phyloP scores from a whole-genome alignment of 2,113 vertebrate species.

The Cephalopterus ornatus region DNA sequence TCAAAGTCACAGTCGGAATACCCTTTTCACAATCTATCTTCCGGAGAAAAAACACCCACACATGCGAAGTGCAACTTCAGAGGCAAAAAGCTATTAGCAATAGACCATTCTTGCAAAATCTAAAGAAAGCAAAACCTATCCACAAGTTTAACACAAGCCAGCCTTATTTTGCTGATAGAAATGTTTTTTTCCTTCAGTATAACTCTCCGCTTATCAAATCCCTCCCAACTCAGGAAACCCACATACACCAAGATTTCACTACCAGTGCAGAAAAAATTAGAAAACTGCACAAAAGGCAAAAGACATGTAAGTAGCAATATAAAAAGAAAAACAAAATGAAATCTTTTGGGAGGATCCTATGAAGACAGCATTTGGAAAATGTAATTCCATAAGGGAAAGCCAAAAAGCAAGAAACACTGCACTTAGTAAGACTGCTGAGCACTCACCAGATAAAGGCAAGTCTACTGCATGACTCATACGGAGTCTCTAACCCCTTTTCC shows the following conservation, averaged over 20 bases:
- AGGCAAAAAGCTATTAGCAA: neutral
- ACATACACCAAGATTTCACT: constrained; percentile 3
- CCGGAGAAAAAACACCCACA: neutral
- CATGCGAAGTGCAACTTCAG: neutral
- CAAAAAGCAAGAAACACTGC: neutral
- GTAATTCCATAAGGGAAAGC: neutral
- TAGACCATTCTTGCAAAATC: neutral
- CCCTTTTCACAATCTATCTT: neutral
- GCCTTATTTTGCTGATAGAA: neutral
- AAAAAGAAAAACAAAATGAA: neutral
- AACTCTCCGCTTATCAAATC: neutral
- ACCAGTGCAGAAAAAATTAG: neutral
- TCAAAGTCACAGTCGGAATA: neutral
- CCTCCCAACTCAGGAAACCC: constrained; percentile 6
- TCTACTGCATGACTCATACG: neutral
- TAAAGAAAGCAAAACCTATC: neutral
- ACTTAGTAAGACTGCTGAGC: neutral
- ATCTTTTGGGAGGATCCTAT: neutral
- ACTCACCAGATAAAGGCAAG: neutral
- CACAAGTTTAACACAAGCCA: neutral
- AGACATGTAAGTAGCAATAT: neutral
- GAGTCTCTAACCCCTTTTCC: neutral
- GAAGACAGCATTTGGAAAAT: neutral
- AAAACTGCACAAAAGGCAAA: neutral
- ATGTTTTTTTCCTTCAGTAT: neutral